Conservation (phyloP, 2,797 vertebrate genomes). For the Typhlichthys subterraneus region DNA sequence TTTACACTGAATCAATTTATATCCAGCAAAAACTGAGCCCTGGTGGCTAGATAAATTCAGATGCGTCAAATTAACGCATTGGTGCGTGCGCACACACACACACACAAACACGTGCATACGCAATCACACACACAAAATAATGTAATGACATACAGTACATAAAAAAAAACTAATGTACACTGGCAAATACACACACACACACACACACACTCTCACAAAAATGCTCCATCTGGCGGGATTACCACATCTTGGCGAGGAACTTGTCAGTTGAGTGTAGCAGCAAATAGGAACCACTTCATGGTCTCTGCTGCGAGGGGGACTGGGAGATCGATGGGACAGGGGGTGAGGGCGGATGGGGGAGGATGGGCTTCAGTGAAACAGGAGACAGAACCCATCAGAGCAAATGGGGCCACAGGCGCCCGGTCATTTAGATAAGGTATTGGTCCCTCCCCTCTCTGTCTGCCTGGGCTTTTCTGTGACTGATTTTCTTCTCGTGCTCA, state of each 20-base stretch:
- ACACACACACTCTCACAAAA: too few species aligned
- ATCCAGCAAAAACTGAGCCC: conserved; percentile 32
- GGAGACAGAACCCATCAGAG: background rate
- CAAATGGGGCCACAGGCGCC: background rate
- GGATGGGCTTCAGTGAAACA: background rate
- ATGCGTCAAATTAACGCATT: conserved; percentile 21
- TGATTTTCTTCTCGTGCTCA: too few species aligned
- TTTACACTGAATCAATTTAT: conserved; percentile 57
- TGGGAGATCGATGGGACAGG: too few species aligned
- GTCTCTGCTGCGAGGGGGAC: too few species aligned
- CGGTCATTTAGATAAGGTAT: background rate
- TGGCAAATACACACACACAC: too few species aligned
- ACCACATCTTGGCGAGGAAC: background rate
- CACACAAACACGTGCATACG: background rate
- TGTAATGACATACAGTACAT: background rate
- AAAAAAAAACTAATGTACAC: too few species aligned
- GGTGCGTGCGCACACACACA: conserved; percentile 20
- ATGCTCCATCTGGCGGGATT: too few species aligned
- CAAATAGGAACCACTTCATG: conserved; percentile 28
- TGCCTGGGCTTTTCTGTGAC: too few species aligned
- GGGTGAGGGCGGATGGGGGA: background rate
- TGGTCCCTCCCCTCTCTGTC: background rate
- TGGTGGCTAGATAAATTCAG: conserved; percentile 46
- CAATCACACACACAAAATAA: conserved; percentile 2
- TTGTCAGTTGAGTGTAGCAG: background rate